Conservation (phyloP, 2,888 invertebrate genomes). For the Dilophus febrilis region DNA sequence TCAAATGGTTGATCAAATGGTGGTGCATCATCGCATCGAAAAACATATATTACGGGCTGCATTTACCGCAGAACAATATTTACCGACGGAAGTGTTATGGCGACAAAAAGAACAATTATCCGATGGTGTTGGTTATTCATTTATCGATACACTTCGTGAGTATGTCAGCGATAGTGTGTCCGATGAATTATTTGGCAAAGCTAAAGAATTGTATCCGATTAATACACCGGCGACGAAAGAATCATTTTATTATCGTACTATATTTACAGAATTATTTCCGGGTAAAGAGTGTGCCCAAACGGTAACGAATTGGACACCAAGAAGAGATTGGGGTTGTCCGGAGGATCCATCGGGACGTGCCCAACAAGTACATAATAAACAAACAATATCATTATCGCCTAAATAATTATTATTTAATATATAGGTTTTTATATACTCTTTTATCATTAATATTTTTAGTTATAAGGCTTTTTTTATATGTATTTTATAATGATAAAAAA, state of each 20-base stretch:
- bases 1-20: neutral
- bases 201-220: conserved; percentile 40
- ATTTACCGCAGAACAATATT: conserved; percentile 46
- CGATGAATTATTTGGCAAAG: conserved; percentile 36
- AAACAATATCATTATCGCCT: too few relatives aligned
- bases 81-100: conserved; percentile 81
- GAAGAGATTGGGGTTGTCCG: conserved; percentile 29
- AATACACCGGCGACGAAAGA: conserved; percentile 61
- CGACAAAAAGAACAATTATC: conserved; percentile 80
- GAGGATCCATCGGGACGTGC: conserved; percentile 29
- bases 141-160: conserved; percentile 27
- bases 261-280: conserved; percentile 26
- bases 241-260: conserved; percentile 48
- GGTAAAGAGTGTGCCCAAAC: conserved; percentile 23
- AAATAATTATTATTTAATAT: too few relatives aligned
- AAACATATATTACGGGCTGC: conserved; percentile 73
- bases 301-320: conserved; percentile 27
- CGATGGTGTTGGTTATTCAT: conserved; percentile 29
- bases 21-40: conserved; percentile 32
- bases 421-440: too few relatives aligned
- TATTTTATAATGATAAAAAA: too few relatives aligned
- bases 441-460: too few relatives aligned
- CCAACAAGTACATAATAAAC: conserved; percentile 24
- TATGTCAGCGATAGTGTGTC: conserved; percentile 43
- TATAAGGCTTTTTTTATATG: too few relatives aligned